phyloP scores from a whole-genome alignment of 2,888 invertebrate species.

The Loripinus fragilis region DNA sequence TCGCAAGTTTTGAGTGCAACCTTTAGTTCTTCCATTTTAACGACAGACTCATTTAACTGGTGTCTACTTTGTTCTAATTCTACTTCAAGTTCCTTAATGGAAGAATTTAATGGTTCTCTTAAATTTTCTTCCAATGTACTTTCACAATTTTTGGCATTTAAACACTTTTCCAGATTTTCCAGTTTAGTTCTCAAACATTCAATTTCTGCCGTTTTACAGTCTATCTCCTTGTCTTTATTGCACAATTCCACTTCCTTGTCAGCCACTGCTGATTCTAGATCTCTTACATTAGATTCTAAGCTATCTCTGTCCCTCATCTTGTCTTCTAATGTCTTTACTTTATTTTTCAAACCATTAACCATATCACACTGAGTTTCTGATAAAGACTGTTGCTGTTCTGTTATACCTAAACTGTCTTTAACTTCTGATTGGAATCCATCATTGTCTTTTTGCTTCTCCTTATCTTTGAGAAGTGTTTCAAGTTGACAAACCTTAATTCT shows the following conservation, averaged over 20 bases:
- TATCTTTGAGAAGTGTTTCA: constrained; percentile 9
- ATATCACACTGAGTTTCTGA: not conserved
- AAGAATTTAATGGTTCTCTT: not conserved
- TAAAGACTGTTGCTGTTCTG: not conserved
- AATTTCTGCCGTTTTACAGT: not conserved
- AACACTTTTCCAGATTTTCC: not conserved
- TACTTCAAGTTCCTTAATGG: constrained; percentile 4
- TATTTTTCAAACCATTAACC: not conserved
- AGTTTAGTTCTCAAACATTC: constrained; percentile 4
- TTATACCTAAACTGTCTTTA: not conserved
- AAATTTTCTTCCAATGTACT: not conserved
- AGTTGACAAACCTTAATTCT: constrained; percentile 16
- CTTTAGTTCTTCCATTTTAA: constrained; percentile 8
- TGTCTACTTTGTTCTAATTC: constrained; percentile 16
- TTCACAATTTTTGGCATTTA: constrained; percentile 10
- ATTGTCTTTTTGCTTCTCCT: not conserved
- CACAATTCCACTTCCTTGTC: constrained; percentile 52
- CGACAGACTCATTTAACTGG: constrained; percentile 19
- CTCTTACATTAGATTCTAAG: constrained; percentile 37
- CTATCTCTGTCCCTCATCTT: not conserved
- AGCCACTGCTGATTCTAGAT: constrained; percentile 46
- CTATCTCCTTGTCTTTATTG: constrained; percentile 43
- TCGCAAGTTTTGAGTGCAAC: constrained; percentile 30
- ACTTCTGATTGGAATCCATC: not conserved
- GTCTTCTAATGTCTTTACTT: not conserved